phyloP scores from a whole-genome alignment of 2,888 invertebrate species.

The Archaeoteleia sp. region DNA sequence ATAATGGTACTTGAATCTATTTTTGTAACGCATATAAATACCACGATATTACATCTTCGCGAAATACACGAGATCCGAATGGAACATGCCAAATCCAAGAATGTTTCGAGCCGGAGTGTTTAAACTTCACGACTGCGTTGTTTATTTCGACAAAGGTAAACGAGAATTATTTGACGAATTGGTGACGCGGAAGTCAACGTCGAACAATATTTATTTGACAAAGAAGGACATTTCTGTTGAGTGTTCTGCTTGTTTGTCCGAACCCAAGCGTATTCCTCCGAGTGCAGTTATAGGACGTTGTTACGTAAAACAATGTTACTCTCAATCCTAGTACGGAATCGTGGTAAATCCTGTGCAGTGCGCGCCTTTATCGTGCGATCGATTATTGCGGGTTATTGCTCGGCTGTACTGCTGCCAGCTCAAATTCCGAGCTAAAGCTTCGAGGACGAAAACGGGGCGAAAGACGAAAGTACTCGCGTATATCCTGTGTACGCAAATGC shows the following conservation, averaged over 20 bases:
- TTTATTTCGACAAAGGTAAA: slow-evolving; percentile 25
- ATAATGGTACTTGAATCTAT: slow-evolving; percentile 26
- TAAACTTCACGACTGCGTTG: slow-evolving; percentile 10
- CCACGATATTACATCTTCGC: slow-evolving; percentile 32
- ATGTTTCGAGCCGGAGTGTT: slow-evolving; percentile 12
- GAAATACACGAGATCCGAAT: slow-evolving; percentile 18
- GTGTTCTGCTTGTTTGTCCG: slow-evolving; percentile 47
- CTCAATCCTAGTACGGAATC: slow-evolving; percentile 32
- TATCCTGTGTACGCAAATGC: slow-evolving; percentile 30
- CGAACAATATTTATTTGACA: slow-evolving; percentile 11
- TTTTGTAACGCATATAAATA: slow-evolving; percentile 50
- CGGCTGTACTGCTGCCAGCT: slow-evolving; percentile 38
- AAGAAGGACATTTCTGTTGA: slow-evolving; percentile 13
- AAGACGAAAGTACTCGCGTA: slow-evolving; percentile 38
- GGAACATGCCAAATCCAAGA: slow-evolving; percentile 46
- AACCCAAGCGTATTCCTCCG: slow-evolving; percentile 42
- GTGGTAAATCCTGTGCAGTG: slow-evolving; percentile 37
- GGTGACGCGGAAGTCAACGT: slow-evolving; percentile 6
- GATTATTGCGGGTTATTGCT: slow-evolving; percentile 48
- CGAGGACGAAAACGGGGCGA: slow-evolving; percentile 22
- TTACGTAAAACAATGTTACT: slow-evolving; percentile 41
- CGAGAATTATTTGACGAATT: slow-evolving; percentile 23
- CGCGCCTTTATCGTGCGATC: slow-evolving; percentile 41
- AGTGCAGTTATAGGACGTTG: slow-evolving; percentile 35
- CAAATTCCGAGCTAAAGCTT: slow-evolving; percentile 31